phyloP scores from a whole-genome alignment of 1,140 invertebrate species.

The Trialeurodes vaporariorum region DNA sequence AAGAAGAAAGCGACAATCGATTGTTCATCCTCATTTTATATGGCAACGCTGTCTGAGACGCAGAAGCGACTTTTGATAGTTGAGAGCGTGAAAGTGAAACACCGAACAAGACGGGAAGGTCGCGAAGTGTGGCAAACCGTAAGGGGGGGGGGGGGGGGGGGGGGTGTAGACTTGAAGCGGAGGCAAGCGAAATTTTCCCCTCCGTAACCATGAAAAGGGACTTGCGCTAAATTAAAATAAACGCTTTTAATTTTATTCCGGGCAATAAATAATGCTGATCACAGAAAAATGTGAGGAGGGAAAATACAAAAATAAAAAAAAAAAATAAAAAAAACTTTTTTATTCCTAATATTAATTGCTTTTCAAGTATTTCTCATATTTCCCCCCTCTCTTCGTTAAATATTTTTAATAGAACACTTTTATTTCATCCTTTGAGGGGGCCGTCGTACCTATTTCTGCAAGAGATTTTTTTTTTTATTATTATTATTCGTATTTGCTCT shows the following conservation, averaged over 20 bases:
- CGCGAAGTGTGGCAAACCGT: too few species aligned
- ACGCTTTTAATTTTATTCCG: not conserved
- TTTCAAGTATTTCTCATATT: conserved; percentile 1
- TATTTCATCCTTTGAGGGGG: not conserved
- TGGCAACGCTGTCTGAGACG: too few species aligned
- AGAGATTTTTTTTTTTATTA: too few species aligned
- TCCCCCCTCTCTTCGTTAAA: not conserved
- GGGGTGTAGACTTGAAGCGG: not conserved
- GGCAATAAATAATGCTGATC: not conserved
- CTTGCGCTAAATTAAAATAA: not conserved
- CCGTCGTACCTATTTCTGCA: too few species aligned
- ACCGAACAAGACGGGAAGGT: too few species aligned
- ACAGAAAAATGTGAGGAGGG: too few species aligned
- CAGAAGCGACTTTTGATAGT: too few species aligned
- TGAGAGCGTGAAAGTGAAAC: too few species aligned
- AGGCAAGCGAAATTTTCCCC: not conserved
- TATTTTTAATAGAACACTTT: not conserved
- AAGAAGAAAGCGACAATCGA: too few species aligned
- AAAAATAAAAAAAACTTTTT: not conserved
- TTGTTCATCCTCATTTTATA: too few species aligned
- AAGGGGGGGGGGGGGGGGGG: not conserved
- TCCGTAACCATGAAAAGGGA: not conserved
- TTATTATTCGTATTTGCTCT: too few species aligned
- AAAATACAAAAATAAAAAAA: too few species aligned
- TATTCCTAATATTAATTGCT: not conserved